These are phyloP conservation scores for Patella vulgata DNA, from an alignment of 1,140 invertebrate species.

Conservation along the genomic window DNA sequence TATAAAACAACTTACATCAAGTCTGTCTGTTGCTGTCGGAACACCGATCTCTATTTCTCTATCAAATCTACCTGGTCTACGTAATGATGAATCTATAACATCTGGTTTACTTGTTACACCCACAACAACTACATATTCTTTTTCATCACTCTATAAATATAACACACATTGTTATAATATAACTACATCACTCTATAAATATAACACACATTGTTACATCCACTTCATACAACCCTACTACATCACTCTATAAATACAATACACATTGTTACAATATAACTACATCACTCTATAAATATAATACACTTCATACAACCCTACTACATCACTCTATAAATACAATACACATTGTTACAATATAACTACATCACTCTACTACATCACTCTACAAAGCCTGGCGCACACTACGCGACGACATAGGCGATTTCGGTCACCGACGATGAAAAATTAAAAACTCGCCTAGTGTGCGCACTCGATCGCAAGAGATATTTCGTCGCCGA, in stretches of 20 bases:
- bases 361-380: too few relatives aligned
- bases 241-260: slow-evolving; percentile 20
- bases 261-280: too few relatives aligned
- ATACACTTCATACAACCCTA: too few relatives aligned
- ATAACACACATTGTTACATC: slow-evolving; percentile 6
- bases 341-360: too few relatives aligned
- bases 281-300: slow-evolving; percentile 22
- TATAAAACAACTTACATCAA: slow-evolving; percentile 45
- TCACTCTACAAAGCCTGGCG: too few relatives aligned
- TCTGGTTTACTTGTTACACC: slow-evolving; percentile 55
- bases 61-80: slow-evolving; percentile 56
- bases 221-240: too few relatives aligned
- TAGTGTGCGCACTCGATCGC: too few relatives aligned
- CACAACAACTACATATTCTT: slow-evolving; percentile 43
- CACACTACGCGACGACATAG: too few relatives aligned
- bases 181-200: slow-evolving; percentile 25
- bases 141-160: slow-evolving; percentile 20
- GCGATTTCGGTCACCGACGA: too few relatives aligned
- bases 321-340: slow-evolving; percentile 23
- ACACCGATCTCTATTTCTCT: slow-evolving; percentile 86
- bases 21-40: slow-evolving; percentile 76
- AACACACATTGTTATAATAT: too few relatives aligned
- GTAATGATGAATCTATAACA: slow-evolving; percentile 51
- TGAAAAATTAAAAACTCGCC: too few relatives aligned
- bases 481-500: too few relatives aligned